Conservation (phyloP, 1,140 invertebrate species). For the Chrysoperla carnea region DNA sequence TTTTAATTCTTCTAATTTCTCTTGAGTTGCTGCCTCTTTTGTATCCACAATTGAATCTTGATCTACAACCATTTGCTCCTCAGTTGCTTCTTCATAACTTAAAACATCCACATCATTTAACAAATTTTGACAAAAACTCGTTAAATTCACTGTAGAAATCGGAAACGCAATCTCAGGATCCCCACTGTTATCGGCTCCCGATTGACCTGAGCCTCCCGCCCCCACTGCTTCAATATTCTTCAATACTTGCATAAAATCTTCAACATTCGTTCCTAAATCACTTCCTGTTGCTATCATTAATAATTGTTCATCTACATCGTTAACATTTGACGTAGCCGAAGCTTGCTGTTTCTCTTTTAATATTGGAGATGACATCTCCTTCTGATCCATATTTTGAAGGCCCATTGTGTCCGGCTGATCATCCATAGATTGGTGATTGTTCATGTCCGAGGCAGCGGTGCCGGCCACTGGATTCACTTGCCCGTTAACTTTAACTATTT, state of each 20-base stretch:
- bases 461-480: constrained; percentile 18
- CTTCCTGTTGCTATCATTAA: constrained; percentile 17
- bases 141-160: constrained; percentile 20
- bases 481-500: constrained; percentile 9
- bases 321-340: constrained; percentile 5
- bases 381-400: constrained; percentile 16
- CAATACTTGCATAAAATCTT: constrained; percentile 40
- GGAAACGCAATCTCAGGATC: constrained; percentile 36
- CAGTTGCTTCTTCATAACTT: constrained; percentile 27
- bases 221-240: constrained; percentile 41
- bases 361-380: constrained; percentile 10
- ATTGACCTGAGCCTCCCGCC: constrained; percentile 21
- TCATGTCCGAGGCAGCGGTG: constrained; percentile 21
- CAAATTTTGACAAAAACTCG: constrained; percentile 35
- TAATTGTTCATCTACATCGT: constrained; percentile 35
- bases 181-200: constrained; percentile 21
- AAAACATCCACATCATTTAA: constrained; percentile 37
- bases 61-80: constrained; percentile 22
- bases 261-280: constrained; percentile 35
- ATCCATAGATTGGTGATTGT: constrained; percentile 38
- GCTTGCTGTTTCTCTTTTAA: constrained; percentile 10
- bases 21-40: constrained; percentile 19
- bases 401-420: constrained; percentile 47
- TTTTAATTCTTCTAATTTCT: constrained; percentile 22
- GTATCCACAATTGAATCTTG: constrained; percentile 14